A percentile compares a stretch with the other conserved stretches of the same genome.
Conservation (phyloP, 2,797 vertebrate genomes). For the Adelosebastes latens region DNA sequence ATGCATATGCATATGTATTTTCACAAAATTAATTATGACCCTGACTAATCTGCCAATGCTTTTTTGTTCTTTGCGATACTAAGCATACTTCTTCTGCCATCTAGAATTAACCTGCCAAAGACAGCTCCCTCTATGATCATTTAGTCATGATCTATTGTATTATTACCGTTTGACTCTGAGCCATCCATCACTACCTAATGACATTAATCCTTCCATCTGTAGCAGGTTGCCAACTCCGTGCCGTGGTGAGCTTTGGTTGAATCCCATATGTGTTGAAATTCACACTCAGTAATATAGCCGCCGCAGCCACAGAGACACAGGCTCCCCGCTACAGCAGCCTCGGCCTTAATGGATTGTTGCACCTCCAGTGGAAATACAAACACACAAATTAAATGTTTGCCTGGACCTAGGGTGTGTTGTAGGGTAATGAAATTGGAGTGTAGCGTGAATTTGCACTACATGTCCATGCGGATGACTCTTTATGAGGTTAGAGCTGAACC, state of each 20-base stretch:
- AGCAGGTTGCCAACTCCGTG: slow-evolving; percentile 29
- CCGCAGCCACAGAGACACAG: slow-evolving; percentile 15
- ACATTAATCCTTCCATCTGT: slow-evolving; percentile 63
- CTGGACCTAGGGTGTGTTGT: slow-evolving; percentile 20
- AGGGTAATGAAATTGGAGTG: slow-evolving; percentile 28
- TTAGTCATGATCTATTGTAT: slow-evolving; percentile 65
- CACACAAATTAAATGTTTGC: slow-evolving; percentile 55
- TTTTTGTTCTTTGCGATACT: not conserved
- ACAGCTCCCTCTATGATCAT: slow-evolving; percentile 41
- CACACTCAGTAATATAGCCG: slow-evolving; percentile 28
- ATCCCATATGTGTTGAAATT: slow-evolving; percentile 43
- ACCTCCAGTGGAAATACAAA: slow-evolving; percentile 50
- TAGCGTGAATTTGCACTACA: slow-evolving; percentile 4
- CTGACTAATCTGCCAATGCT: not conserved
- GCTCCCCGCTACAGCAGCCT: slow-evolving; percentile 8
- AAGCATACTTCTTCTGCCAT: not conserved
- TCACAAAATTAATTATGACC: not conserved
- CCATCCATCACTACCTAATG: slow-evolving; percentile 64
- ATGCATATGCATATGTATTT: not conserved
- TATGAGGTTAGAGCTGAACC: slow-evolving; percentile 39
- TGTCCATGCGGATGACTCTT: slow-evolving; percentile 39
- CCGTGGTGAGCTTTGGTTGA: slow-evolving; percentile 30
- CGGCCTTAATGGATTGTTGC: slow-evolving; percentile 42
- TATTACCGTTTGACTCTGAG: slow-evolving; percentile 49
- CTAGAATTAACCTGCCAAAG: slow-evolving; percentile 31